Evolutionary conservation across 1,140 invertebrate species (phyloP), one percentile per base, ranked within the genome.

Genomic region (Ips typographus): DNA sequence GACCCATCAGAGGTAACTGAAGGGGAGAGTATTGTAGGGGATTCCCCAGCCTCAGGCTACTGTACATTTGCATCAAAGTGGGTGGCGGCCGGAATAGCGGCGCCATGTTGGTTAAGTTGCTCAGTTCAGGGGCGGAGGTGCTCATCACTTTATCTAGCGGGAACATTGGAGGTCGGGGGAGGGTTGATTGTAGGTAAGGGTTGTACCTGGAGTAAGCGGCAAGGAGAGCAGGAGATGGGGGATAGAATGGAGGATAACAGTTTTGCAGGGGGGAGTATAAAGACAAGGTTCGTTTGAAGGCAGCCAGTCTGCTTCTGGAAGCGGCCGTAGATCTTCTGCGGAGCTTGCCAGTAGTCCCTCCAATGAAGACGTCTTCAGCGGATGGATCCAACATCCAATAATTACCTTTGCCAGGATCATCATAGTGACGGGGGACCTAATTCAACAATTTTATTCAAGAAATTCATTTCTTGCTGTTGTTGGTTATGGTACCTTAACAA

Each of bases 331-430:
- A 94, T 64, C 95, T 85, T 41, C 96, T 80, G 0, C 96, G 82
- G 4, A 98, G 81, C 82, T 99, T 99, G 0, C 97, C 96, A 0
- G 96, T 98, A 0, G 95, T 96, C 2, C 95, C 94, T 0, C 97
- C 97, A 77, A 99, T 98, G 81, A 98, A 98, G 1, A 99, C 96
- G 76, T 99, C 96, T 77, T 98, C 96, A 4, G 93, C 90, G 8
- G 93, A 94, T 0, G 95, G 91, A 79, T 98, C 94, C 61, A 97
- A 79, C 94, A 96, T 97, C 95, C 95, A 98, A 82, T 97, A 97
- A 80, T 96, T 96, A 0, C 95, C 95, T 79, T 96, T 96, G 1
- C 94, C 94, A 0, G 95, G 95, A 78, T 96, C 94, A 78, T 97
- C 94, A 79, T 96, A 96, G 76, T 96, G 93, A 1, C 94, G 82